Evolutionary conservation across 2,888 invertebrate genomes (phyloP), one percentile per base, ranked within the genome.

Genomic region (Oscheius sp.): DNA sequence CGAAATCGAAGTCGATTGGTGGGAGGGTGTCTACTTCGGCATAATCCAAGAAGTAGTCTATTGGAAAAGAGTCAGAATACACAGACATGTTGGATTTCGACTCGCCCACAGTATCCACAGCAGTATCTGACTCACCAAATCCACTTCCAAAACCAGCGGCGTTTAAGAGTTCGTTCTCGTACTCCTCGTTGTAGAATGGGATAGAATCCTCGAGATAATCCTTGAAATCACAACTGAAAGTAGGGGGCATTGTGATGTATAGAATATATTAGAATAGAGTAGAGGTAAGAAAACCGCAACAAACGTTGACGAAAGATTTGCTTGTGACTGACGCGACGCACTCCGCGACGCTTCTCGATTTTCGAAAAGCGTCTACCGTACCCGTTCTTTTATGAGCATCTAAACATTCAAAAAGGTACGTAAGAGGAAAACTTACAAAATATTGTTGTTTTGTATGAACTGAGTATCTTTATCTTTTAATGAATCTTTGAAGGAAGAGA

Each of bases 141-240:
- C 24, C 47, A 14, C 14, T 36, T 14, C 14, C 36, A 14, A 54
- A 12, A 1, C 54, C 54, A 20, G n/a, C 36, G 2, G 36, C 3
- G 17, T 12, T 2, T 3, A 41, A 14, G 12, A 59, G 28, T 20
- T 59, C 44, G 14, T 41, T 24, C 28, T 59, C 59, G 44, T 17
- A 59, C n/a, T 41, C 59, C 20, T 22, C 26, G 59, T 20, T 28
- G 44, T 59, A 59, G 59, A 59, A 59, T 28, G 41, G 26, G 30
- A 57, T 38, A 12, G 1, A 8, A n/a, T 59, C 59, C 17, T 59
- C 44, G 28, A 6, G 12, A n/a, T 20, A 12, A 2, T 12, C n/a
- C 5, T n/a, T 12, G 8, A 26, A 22, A 4, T 9, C 2, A 14
- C 28, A 38, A 59, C 59, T 59, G 59, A 59, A 59, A 59, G 26